Conservation (phyloP, 2,888 invertebrate genomes). For the Diaphora mendica region DNA sequence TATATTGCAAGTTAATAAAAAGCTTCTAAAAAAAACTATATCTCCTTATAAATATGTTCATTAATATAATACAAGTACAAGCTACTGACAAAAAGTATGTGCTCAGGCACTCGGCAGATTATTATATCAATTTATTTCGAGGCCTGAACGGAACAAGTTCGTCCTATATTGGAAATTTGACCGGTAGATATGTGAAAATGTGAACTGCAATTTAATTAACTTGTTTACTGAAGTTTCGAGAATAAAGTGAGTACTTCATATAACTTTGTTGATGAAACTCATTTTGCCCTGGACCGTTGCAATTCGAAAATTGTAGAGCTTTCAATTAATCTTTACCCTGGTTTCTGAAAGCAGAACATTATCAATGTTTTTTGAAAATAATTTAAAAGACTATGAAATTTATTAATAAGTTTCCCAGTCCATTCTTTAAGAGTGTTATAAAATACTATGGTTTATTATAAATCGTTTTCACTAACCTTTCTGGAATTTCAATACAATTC, state of each 20-base stretch:
- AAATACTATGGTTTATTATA: neutral
- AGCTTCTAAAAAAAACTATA: no score
- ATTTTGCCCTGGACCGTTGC: neutral
- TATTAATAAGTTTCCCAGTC: neutral
- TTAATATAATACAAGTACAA: neutral
- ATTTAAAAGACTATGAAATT: neutral
- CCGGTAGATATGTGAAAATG: neutral
- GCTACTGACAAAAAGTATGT: neutral
- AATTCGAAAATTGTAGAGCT: neutral
- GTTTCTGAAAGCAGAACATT: neutral
- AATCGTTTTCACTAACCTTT: neutral
- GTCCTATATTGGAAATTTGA: neutral
- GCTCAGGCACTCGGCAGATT: neutral
- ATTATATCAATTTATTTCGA: neutral
- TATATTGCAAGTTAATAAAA: no score
- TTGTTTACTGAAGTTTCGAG: neutral
- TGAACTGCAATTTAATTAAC: neutral
- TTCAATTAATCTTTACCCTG: neutral
- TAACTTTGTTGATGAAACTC: neutral
- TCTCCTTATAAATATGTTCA: neutral
- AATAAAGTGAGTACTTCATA: neutral
- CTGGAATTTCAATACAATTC: neutral
- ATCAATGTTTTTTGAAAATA: neutral
- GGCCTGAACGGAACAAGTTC: neutral
- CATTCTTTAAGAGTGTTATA: neutral